These are phyloP conservation scores for Sus cebifrons DNA, from an alignment of 2,797 vertebrate species.

Conservation along the genomic window DNA sequence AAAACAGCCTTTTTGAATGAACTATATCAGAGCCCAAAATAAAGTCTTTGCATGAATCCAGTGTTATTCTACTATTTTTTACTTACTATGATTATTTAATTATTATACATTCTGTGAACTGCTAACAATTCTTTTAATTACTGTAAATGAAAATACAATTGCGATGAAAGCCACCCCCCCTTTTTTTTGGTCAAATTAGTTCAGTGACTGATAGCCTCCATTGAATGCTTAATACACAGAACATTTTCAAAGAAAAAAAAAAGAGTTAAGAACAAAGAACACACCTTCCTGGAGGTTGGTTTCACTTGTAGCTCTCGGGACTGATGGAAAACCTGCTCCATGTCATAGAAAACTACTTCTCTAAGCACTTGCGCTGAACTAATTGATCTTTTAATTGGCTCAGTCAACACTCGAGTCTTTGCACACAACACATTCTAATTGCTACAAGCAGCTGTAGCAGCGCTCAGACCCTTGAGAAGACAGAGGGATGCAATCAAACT, in stretches of 20 bases:
- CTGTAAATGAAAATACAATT: not conserved
- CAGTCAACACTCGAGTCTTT: conserved; percentile 89
- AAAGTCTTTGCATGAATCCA: not conserved
- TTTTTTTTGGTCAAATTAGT: no score
- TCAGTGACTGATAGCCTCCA: not conserved
- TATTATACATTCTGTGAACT: not conserved
- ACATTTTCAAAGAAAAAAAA: conserved; percentile 27
- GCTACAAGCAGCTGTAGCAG: conserved; percentile 87
- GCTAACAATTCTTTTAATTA: not conserved
- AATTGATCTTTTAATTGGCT: conserved; percentile 93
- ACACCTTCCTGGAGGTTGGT: not conserved
- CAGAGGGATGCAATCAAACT: not conserved
- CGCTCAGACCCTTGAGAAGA: not conserved
- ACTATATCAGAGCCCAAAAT: not conserved
- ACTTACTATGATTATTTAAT: not conserved
- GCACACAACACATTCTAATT: conserved; percentile 89
- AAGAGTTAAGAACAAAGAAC: not conserved
- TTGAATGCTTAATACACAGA: not conserved
- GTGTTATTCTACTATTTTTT: not conserved
- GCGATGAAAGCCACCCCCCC: not conserved
- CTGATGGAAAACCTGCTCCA: conserved; percentile 71
- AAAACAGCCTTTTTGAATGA: not conserved
- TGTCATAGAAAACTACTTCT: conserved; percentile 85
- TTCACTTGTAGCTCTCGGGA: not conserved
- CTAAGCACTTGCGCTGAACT: conserved; percentile 84